Base-by-base conservation (phyloP, 2,797 vertebrate genomes). In the Potorous gilbertii region DNA sequence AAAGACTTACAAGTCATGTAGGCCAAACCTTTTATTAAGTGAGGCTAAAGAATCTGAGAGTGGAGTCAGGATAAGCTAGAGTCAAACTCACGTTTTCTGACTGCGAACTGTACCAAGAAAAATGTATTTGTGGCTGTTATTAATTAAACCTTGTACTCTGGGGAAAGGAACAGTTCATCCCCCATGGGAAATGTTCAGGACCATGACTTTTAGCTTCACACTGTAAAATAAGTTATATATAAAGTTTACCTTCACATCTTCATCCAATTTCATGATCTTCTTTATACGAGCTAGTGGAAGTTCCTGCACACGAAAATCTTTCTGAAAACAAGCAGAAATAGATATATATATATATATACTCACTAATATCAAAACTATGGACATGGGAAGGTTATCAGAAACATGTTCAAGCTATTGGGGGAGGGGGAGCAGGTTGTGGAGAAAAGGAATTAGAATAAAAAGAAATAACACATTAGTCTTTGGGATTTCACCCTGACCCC, bases 261-360 rank as follows among this genome's bases (percentile, higher is more conserved):
- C 99, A 99, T 99, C 99, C 98, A 99, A 98, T 98, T 99, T 99
- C 99, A 99, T 99, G 97, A 99, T 99, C 98, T 99, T 99, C 99
- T 99, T 99, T 98, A 99, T 99, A 93, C 99, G 99, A 98, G 99
- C 99, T 95, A 99, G 98, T 94, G 99, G 99, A 96, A 99, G 99
- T 98, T 99, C 99, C 98, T 99, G 99, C 94, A 99, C 99, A 56
- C 99, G 99, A 97, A 99, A 99, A 98, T 99, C 99, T 99, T 99
- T 99, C 99, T 99, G 99, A 97, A 99, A 99, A 97, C 96, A 89
- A 98, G 66, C 97, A 92, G 57, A 96, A 55, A 55, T 34, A 28
- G 4, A 54, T 96, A 93, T 96, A 93, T 28, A 54, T 54, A 54
- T 96, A 93, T 96, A 93, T 28, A 54, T 54, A 34, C 74, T 11